Evolutionary conservation across 2,797 vertebrate species (phyloP), one percentile per base, ranked within the genome.

Genomic region (Schizothorax lantsangensis): DNA sequence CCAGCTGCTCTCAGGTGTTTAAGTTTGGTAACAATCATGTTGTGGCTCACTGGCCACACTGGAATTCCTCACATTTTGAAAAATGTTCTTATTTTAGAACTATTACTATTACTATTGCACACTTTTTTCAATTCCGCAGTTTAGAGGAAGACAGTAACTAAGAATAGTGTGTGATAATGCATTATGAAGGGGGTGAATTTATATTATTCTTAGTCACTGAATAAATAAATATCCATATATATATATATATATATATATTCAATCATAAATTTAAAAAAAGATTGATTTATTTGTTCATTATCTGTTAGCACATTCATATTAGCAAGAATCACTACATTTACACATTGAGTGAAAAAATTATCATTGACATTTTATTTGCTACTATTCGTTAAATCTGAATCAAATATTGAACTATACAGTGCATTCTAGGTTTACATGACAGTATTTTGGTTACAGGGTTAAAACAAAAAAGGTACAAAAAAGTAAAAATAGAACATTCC

Each of bases 181-280:
- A 88, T 59, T 26, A 33, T 15, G 12, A 57, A 87, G 87, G 88
- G 84, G 85, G 89, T 91, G 88, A 92, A 43, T 43, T 10, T 43
- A 43, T 43, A 10, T 43, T 43, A 43, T 43, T 43, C 9, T 43
- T 43, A 43, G 40, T 43, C 40, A 43, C 7, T 43, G 40, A 9
- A 9, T 47, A 47, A 3, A 4, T 45, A 45, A 1, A 12, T 45
- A 12, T 12, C 3, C 12, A 12, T 12, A 45, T 12, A 12, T 45
- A 12, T 12, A 14, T 14, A 14, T 47, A 14, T 14, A 47, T 4
- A 47, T 14, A 14, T 4, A 45, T 45, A 12, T 12, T 45, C 10
- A 45, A 47, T 47, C 45, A 14, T 47, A 47, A 15, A 49, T 49
- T 15, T 12, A 15, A 49, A 47, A 10, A 78, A n/a, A 12, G 3